Evolutionary conservation across 1,140 invertebrate genomes (phyloP).

Genomic region (Caenorhabditis latens): DNA sequence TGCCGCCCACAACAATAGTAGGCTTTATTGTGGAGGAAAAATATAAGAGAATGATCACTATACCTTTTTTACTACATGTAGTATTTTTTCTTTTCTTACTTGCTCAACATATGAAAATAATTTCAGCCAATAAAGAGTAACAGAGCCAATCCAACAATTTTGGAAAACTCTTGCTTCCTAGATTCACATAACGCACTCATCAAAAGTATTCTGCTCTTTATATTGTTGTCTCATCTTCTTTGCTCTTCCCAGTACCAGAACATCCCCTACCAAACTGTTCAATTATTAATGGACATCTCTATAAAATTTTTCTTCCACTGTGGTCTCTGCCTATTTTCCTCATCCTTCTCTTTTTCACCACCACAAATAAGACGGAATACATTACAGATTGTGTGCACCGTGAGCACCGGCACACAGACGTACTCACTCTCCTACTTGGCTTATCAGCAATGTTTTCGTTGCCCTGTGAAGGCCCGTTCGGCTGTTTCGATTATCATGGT

Average conservation of each 20-base stretch:
- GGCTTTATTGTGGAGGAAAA: background rate
- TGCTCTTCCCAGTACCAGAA: too few relatives aligned
- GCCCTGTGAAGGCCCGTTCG: constrained; percentile 38
- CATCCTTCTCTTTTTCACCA: background rate
- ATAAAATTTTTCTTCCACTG: constrained; percentile 4
- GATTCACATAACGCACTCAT: background rate
- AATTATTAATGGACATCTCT: constrained; percentile 39
- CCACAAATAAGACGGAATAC: background rate
- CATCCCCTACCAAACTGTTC: background rate
- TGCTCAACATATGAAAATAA: too few relatives aligned
- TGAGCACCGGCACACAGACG: background rate
- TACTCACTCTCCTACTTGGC: background rate
- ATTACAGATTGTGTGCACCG: background rate
- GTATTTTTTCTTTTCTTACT: too few relatives aligned
- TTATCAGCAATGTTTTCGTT: constrained; percentile 46
- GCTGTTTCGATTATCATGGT: constrained; percentile 30
- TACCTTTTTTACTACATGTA: background rate
- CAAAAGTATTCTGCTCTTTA: constrained; percentile 4
- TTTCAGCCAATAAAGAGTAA: background rate
- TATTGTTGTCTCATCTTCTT: background rate
- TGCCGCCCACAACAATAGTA: background rate
- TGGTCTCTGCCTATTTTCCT: background rate
- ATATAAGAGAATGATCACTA: background rate
- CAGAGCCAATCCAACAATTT: background rate
- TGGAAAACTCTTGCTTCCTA: background rate